These are phyloP conservation scores for Athripsodes cinereus DNA, from an alignment of 2,888 invertebrate genomes.

Conservation along the genomic window DNA sequence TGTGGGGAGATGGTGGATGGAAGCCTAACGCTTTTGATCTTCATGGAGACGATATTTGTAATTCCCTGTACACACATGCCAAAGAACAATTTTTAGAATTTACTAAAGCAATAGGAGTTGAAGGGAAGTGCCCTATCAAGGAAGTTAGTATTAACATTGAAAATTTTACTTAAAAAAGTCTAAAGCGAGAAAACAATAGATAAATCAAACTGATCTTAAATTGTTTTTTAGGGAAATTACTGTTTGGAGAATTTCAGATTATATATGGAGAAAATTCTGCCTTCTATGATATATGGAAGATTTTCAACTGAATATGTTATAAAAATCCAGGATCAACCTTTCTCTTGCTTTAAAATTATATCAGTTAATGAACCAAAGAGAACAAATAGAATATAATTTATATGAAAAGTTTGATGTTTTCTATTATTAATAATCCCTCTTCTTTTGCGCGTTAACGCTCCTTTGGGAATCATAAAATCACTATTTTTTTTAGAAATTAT, in stretches of 20 bases:
- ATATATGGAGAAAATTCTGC: neutral
- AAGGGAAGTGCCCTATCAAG: neutral
- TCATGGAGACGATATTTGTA: neutral
- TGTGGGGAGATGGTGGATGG: constrained; percentile 23
- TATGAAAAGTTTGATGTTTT: too few species aligned
- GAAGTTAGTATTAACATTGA: neutral
- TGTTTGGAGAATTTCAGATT: neutral
- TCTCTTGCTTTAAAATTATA: too few species aligned
- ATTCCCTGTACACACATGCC: neutral
- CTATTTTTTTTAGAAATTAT: too few species aligned
- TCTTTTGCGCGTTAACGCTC: too few species aligned
- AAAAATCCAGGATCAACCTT: neutral
- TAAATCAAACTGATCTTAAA: too few species aligned
- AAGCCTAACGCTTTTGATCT: constrained; percentile 12
- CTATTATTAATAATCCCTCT: too few species aligned
- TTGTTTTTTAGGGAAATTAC: neutral
- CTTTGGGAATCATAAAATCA: too few species aligned
- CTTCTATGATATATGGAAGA: neutral
- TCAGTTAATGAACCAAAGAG: too few species aligned
- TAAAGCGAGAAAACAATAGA: too few species aligned
- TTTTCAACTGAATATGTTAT: neutral
- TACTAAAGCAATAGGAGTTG: neutral
- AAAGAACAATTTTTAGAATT: neutral
- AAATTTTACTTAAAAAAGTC: neutral
- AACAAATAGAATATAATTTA: too few species aligned